Conservation (phyloP, 2,113 vertebrate genomes). For the Vidua chalybeata region DNA sequence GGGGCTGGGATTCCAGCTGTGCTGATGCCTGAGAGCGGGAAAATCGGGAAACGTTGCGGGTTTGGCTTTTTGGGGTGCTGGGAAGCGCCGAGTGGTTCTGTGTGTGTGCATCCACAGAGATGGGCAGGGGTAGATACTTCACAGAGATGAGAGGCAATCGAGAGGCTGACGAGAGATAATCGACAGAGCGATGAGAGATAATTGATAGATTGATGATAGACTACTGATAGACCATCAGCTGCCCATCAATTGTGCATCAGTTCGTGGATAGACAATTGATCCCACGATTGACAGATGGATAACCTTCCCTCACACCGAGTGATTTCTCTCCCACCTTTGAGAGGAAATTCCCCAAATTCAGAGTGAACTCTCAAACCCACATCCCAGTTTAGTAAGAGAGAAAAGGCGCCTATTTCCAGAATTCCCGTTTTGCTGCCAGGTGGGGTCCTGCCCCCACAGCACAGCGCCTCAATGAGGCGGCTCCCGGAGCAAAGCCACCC, state of each 20-base stretch:
- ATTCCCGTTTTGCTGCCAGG: rapidly evolving
- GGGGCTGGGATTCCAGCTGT: rapidly evolving
- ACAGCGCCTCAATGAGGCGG: rapidly evolving
- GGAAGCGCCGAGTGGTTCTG: rapidly evolving
- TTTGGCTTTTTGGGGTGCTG: not conserved
- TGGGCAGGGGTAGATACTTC: rapidly evolving
- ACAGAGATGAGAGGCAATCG: not conserved
- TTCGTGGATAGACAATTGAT: rapidly evolving
- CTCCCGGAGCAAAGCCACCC: not conserved
- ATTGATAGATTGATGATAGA: not conserved
- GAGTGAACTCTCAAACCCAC: rapidly evolving
- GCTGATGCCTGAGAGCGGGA: rapidly evolving
- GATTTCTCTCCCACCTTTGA: not conserved
- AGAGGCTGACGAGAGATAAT: not conserved
- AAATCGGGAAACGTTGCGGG: rapidly evolving
- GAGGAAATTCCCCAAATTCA: not conserved
- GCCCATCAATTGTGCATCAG: not conserved
- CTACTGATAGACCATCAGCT: not conserved
- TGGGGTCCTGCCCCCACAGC: rapidly evolving
- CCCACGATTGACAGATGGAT: not conserved
- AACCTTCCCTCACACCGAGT: rapidly evolving
- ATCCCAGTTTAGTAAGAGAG: no score
- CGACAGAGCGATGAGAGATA: not conserved
- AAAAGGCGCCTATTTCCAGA: rapidly evolving
- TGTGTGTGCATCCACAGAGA: rapidly evolving